phyloP scores from a whole-genome alignment of 1,140 invertebrate species.

The Leucophenga varia region DNA sequence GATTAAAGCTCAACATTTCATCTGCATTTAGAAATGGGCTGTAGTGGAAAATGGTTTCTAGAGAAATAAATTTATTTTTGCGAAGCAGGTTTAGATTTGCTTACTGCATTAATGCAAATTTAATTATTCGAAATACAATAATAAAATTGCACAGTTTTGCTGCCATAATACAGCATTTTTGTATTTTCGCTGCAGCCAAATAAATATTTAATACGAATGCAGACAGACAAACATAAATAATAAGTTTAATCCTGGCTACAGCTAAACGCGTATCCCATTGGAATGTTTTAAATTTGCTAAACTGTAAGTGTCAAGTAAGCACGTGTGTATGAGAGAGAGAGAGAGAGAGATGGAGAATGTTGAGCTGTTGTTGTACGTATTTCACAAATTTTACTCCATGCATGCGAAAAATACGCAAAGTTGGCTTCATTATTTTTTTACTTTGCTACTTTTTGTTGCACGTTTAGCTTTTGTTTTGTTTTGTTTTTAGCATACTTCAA shows the following conservation, averaged over 20 bases:
- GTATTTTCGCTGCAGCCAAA: not conserved
- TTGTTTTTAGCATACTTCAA: conserved; percentile 5
- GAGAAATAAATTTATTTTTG: too few species aligned
- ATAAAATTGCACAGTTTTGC: conserved; percentile 27
- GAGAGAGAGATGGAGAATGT: too few species aligned
- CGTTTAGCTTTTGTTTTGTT: conserved; percentile 21
- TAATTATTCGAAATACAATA: too few species aligned
- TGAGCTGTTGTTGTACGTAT: too few species aligned
- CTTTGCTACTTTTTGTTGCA: conserved; percentile 9
- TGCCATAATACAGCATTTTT: not conserved
- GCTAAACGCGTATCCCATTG: conserved; percentile 12
- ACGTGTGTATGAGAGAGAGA: too few species aligned
- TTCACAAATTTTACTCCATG: too few species aligned
- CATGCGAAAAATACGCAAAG: not conserved
- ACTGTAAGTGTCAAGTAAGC: too few species aligned
- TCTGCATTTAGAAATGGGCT: too few species aligned
- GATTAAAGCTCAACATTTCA: conserved; percentile 17
- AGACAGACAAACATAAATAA: conserved; percentile 35
- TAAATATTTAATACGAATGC: not conserved
- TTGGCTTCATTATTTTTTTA: conserved; percentile 16
- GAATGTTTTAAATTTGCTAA: too few species aligned
- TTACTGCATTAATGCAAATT: too few species aligned
- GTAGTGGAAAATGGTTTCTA: too few species aligned
- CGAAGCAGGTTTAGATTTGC: too few species aligned
- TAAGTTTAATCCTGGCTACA: conserved; percentile 37